A percentile compares a stretch with the other conserved stretches of the same genome.
phyloP scores from a whole-genome alignment of 2,797 vertebrate species.

The Arnoldichthys spilopterus region DNA sequence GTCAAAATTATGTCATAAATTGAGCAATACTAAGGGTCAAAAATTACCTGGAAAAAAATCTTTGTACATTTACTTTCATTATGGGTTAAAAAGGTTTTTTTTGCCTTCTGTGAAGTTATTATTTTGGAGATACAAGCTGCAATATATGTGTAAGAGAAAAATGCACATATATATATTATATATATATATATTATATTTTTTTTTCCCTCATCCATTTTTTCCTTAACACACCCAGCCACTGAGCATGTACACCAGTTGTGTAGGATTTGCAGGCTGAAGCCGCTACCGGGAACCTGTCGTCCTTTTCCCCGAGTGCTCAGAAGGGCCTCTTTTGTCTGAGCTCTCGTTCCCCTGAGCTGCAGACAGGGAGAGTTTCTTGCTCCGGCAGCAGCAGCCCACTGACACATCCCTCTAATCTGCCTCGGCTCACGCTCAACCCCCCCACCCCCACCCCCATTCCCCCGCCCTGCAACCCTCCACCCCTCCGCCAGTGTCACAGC shows the following conservation, averaged over 20 bases:
- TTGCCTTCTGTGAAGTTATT: too few relatives aligned
- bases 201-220: background rate
- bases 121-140: too few relatives aligned
- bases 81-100: too few relatives aligned
- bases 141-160: too few relatives aligned
- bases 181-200: background rate
- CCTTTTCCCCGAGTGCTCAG: constrained; percentile 59
- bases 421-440: constrained; percentile 62
- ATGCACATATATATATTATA: background rate
- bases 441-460: constrained; percentile 46
- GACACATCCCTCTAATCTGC: constrained; percentile 77
- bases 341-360: constrained; percentile 19
- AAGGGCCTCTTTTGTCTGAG: constrained; percentile 72
- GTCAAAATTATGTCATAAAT: too few relatives aligned
- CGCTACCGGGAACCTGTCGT: constrained; percentile 40
- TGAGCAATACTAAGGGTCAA: too few relatives aligned
- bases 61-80: too few relatives aligned
- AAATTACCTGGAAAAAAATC: too few relatives aligned
- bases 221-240: background rate
- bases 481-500: constrained; percentile 73
- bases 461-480: constrained; percentile 43
- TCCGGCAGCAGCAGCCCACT: constrained; percentile 72
- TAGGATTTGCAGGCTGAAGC: constrained; percentile 27
- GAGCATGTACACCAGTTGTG: constrained; percentile 7
- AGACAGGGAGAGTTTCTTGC: constrained; percentile 59